Percentiles rank a stretch among this genome's conserved stretches.
Evolutionary conservation across 2,113 vertebrate species (phyloP).

Genomic region (Stictonetta naevosa): DNA sequence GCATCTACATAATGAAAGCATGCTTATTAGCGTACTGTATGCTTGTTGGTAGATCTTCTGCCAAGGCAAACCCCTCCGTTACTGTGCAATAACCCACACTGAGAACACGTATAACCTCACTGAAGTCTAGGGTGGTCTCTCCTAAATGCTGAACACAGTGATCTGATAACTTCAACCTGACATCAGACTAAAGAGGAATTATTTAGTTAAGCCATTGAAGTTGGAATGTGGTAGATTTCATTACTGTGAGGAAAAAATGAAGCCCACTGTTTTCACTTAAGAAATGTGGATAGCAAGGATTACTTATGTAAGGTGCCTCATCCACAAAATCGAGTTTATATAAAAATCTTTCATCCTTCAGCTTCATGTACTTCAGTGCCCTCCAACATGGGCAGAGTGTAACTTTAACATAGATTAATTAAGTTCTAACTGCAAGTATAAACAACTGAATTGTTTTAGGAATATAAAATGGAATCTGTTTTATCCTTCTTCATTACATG

Average conservation of each 20-base stretch:
- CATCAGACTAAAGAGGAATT: not conserved
- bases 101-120: not conserved
- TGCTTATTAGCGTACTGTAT: not conserved
- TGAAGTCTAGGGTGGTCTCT: not conserved
- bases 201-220: not conserved
- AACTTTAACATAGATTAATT: not conserved
- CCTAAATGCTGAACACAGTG: not conserved
- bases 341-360: not conserved
- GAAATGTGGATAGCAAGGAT: not conserved
- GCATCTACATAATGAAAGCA: not conserved
- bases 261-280: not conserved
- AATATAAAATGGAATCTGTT: conserved; percentile 25
- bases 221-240: not conserved
- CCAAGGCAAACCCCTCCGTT: not conserved
- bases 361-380: not conserved
- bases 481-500: not conserved
- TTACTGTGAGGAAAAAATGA: not conserved
- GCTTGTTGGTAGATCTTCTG: not conserved
- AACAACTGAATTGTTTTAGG: not conserved
- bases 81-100: not conserved
- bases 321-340: not conserved
- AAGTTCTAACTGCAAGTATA: not conserved
- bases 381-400: not conserved
- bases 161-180: not conserved
- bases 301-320: not conserved